Evolutionary conservation across 2,797 vertebrate species (phyloP), one percentile per base, ranked within the genome.

Genomic region (Lithobates sylvaticus): DNA sequence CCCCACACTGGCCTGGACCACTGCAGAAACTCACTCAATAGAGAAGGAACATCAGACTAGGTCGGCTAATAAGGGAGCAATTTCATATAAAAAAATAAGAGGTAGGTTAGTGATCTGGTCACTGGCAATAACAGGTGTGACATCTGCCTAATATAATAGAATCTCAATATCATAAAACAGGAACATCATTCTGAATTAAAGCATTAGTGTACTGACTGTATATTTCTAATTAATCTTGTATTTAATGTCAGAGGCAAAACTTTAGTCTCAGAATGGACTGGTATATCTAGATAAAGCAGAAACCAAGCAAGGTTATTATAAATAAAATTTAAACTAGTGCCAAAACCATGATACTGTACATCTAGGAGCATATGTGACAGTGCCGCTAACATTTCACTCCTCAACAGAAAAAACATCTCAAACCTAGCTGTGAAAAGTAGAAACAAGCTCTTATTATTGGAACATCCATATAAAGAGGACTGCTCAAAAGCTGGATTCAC

Each of bases 401-500:
- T 58, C 15, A 15, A 27, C 75, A 78, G 81, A 78, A 44, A 39
- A 65, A 54, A 21, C 16, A 42, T 54, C 77, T 58, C 73, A 82
- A 79, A 79, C 74, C 61, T 2, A 80, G 76, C 7, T 65, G 21
- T 78, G 47, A 86, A 77, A 70, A 70, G 1, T 16, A n/a, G 72
- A 84, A 72, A 67, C 34, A 5, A 1, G 44, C 34, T 67, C 64
- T 76, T 87, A 74, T 80, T 75, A 87, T 76, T 87, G 86, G 86
- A 87, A 75, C 74, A 76, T 61, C 73, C 81, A 34, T 87, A 84
- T 61, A 83, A 29, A 83, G 80, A 80, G 71, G 81, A 84, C 44
- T 76, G n/a, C 73, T 79, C 70, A 84, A 87, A 84, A 80, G 81
- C 54, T 61, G 81, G 76, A 76, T 84, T 87, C 78, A 74, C n/a